Evolutionary conservation across 2,113 vertebrate species (phyloP), one percentile per base, ranked within the genome.

Genomic region (Psittacara wagleri): DNA sequence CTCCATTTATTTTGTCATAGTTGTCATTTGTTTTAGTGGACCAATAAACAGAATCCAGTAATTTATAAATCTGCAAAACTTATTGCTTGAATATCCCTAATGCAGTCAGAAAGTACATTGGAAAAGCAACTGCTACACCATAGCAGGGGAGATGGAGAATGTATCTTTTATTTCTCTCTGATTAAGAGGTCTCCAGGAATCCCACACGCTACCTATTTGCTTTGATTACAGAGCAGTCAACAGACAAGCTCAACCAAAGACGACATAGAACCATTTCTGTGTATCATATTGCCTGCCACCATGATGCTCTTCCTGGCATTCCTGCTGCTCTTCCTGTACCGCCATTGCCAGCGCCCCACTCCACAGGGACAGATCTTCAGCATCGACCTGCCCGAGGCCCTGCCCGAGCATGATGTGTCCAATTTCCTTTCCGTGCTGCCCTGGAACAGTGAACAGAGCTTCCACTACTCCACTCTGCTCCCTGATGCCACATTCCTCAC

Each of bases 241-340:
- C 98, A 97, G 97, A 29, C 96, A 11, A 98, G 97, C 28, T 96
- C 98, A 15, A 96, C 96, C 44, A 97, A 97, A 92, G 97, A 98
- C 0, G 98, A 98, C 35, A 93, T 94, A 10, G 98, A 99, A 73
- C 97, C 99, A 17, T 97, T 98, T 86, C 96, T 99, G 75, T 99
- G 98, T 92, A 97, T 99, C 85, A 96, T 98, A 43, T 91, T 99
- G 17, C 98, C 98, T 4, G 84, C 98, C 43, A 97, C 98, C 62
- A 92, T 98, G 35, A 93, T 99, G 97, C 98, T 99, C 59, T 98
- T 99, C 77, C 94, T 99, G 97, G 98, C 98, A 92, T 97, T 98
- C 79, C 91, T 98, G 96, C 94, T 97, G 64, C 98, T 98, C 8
- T 96, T 99, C 92, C 88, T 98, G 14, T 98, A 98, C 95, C 97